Evolutionary conservation across 2,113 vertebrate genomes (phyloP), one percentile per base, ranked within the genome.

Genomic region (Nestor notabilis): DNA sequence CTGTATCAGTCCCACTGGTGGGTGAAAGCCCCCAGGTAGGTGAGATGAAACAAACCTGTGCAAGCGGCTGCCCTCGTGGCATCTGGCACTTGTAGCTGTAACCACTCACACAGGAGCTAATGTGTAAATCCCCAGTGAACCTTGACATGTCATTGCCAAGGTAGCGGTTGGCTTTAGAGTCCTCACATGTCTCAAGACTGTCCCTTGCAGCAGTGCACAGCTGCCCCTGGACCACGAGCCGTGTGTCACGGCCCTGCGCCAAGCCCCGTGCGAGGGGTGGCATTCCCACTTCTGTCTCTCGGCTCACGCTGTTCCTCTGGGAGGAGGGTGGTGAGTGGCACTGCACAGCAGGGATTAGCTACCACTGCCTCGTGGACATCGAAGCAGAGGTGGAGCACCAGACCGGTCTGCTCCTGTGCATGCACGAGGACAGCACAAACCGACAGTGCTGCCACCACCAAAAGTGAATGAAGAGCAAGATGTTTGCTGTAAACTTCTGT

Each of bases 221-320:
- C 80, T 0, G 0, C 7, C 64, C 39, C 9, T 8, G 43, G 24
- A 0, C 56, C 9, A 50, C 0, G 0, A 80, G 71, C 10, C 44
- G 2, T 0, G 1, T 39, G 31, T 27, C 10, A 0, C 41, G 63
- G 77, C 46, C 58, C 3, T 0, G 0, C 2, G 16, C 2, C 43
- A 28, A 89, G 71, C 69, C 47, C 31, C 3, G n/a, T 2, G 10
- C 1, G 6, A 49, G 21, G 28, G 71, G 3, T 17, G 44, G 1
- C 3, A n/a, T 13, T 66, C 44, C 76, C 43, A 82, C 5, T 20
- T 41, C 70, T 35, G 49, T 52, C 41, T 69, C 76, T 60, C 49
- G 2, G 41, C n/a, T 64, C 33, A 55, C 44, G 31, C 52, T 7
- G 0, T 7, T 39, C 47, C 44, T 6, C 29, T 12, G 5, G 61